Base-by-base conservation (phyloP, 2,113 vertebrate genomes). In the Oceanites oceanicus region DNA sequence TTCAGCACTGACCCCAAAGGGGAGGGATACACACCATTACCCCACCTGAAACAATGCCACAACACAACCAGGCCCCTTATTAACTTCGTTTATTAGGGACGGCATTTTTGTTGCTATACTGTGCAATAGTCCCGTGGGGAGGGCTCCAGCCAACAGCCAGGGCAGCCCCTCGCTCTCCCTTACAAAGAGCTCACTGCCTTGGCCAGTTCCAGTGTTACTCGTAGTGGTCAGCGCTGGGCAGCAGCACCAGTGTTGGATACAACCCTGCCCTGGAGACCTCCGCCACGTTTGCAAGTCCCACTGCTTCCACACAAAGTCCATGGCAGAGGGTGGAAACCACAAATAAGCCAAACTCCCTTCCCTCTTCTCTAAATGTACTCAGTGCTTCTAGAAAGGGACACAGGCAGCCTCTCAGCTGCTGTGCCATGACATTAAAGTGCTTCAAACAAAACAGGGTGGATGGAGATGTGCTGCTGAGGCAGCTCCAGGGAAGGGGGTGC, bases 1-100 rank as follows among this genome's bases (percentile, higher is more conserved):
- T 32, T 53, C 49, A 58, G 55, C 49, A 29, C 18, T 53, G 45
- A 62, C 65, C 18, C 34, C 8, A 1, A 15, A 4, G 26, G 2
- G 25, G 38, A 38, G 21, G 1, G 4, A 25, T 6, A 52, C 26
- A 21, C 19, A 16, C 18, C 1, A 0, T 20, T 44, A 61, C 10
- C 14, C 22, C 21, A 42, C 42, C 80, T 40, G 40, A 84, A 94
- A 83, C 2, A 5, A 75, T 10, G 18, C 61, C 47, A 90, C 13
- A 38, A 58, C 21, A 70, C 56, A 90, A 83, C 30, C 40, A 36
- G 32, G 47, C 11, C 76, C 58, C 10, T 65, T 50, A 68, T 96
- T 97, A 96, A 92, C n/a, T 76, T 92, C 52, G 49, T 98, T 98
- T 98, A 98, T 98, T 98, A 92, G 80, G 94, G 97, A 97, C 66